Base-by-base conservation (phyloP, 2,113 vertebrate species). In the Seriola rivoliana region DNA sequence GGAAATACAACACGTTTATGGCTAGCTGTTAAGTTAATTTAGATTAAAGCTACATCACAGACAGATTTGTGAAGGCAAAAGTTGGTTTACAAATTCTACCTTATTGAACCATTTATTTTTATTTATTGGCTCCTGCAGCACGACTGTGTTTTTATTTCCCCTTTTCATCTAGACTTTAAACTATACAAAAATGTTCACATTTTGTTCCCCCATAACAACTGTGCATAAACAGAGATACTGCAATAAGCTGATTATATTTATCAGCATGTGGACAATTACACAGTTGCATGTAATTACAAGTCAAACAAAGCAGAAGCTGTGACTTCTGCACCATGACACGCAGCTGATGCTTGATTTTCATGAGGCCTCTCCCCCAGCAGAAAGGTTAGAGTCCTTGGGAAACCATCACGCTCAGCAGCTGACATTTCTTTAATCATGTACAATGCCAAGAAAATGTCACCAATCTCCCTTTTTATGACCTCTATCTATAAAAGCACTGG, bases 401-500 rank as follows among this genome's bases (percentile, higher is more conserved):
- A 81, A 85, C 46, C 29, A 23, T 68, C 58, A 65, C 5, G 48
- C 80, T 80, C 78, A 80, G 83, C 69, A 71, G 75, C 63, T 89
- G 82, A 85, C 84, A 84, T 90, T 88, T 89, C 72, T 71, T 81
- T 75, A 48, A 46, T 76, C 69, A 50, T 48, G 68, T 3, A 57
- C 63, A 32, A 67, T 62, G 63, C 81, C 82, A 84, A 81, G 82
- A 86, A 88, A 88, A 89, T 80, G 80, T 73, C 81, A 87, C 71
- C 76, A 75, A 83, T 80, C 58, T 67, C 32, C 74, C 23, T 75
- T 71, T 83, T 77, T 69, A 79, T 72, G 75, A 80, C 79, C 75
- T 81, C 70, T 29, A 42, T 85, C 83, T 76, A 75, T 73, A 75
- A 86, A 78, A 81, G 46, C 71, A n/a, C 32, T 44, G 34, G 0